Evolutionary conservation across 2,888 invertebrate species (phyloP).

Genomic region (Drosophila mulleri): DNA sequence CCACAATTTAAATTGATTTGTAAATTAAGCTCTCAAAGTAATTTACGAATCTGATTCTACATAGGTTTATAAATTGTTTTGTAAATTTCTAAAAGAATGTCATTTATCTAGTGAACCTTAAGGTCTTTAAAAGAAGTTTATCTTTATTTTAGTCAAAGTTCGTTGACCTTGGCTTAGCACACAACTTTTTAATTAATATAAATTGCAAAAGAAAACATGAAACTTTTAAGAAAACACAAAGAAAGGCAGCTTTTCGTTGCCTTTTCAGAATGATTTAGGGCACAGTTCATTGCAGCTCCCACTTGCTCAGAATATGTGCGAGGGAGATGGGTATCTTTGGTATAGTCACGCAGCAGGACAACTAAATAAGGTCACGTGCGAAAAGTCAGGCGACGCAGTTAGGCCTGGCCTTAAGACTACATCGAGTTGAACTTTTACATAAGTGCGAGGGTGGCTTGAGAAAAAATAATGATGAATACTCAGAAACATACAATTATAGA

Average conservation of each 20-base stretch:
- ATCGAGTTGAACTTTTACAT: constrained; percentile 2
- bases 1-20: constrained; percentile 35
- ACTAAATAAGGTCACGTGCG: constrained; percentile 73
- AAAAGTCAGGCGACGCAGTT: constrained; percentile 45
- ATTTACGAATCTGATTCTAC: not conserved
- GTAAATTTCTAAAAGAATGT: not conserved
- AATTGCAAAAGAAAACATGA: constrained; percentile 40
- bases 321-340: not conserved
- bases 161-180: constrained; percentile 32
- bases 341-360: constrained; percentile 15
- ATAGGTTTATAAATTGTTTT: not conserved
- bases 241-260: not conserved
- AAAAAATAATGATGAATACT: not conserved
- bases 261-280: constrained; percentile 27
- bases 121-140: constrained; percentile 8
- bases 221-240: not conserved
- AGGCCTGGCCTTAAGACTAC: constrained; percentile 8
- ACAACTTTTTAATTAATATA: constrained; percentile 67
- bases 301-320: constrained; percentile 7
- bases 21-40: not conserved
- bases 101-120: not conserved
- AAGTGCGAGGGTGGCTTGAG: not conserved
- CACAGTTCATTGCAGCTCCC: constrained; percentile 43
- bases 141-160: constrained; percentile 14
- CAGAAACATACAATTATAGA: no score